Evolutionary conservation across 2,797 vertebrate species (phyloP).

Genomic region (Pangasius krempfi): DNA sequence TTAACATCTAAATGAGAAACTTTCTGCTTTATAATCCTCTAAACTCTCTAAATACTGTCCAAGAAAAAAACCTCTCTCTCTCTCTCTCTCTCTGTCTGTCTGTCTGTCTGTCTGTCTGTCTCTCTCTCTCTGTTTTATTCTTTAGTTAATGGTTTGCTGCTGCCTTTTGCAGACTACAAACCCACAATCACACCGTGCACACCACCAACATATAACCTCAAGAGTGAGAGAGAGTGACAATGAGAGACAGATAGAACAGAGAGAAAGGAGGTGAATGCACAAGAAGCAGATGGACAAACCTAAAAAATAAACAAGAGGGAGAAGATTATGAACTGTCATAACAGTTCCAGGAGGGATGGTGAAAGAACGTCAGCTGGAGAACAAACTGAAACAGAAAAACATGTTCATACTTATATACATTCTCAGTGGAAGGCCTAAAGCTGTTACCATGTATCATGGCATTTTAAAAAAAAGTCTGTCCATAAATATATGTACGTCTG

Average conservation of each 20-base stretch:
- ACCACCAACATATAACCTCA: conserved; percentile 42
- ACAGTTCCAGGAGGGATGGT: neutral
- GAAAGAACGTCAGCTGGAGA: neutral
- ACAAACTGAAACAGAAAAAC: neutral
- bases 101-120: neutral
- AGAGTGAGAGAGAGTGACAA: conserved; percentile 13
- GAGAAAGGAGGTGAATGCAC: neutral
- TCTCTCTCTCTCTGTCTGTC: neutral
- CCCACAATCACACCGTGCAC: conserved; percentile 40
- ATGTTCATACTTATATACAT: neutral
- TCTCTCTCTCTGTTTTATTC: neutral
- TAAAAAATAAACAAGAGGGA: neutral
- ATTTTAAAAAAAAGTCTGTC: neutral
- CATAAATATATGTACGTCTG: neutral
- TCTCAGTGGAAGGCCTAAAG: neutral
- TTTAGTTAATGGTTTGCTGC: conserved; percentile 24
- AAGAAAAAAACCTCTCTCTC: neutral
- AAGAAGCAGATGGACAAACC: neutral
- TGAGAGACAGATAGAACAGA: neutral
- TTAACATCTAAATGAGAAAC: conserved; percentile 17
- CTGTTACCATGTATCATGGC: neutral
- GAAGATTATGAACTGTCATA: neutral
- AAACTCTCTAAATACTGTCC: neutral
- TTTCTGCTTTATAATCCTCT: neutral
- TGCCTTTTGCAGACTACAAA: conserved; percentile 47